These are phyloP conservation scores for Labeo catla DNA, from an alignment of 2,113 vertebrate genomes.

Conservation along the genomic window DNA sequence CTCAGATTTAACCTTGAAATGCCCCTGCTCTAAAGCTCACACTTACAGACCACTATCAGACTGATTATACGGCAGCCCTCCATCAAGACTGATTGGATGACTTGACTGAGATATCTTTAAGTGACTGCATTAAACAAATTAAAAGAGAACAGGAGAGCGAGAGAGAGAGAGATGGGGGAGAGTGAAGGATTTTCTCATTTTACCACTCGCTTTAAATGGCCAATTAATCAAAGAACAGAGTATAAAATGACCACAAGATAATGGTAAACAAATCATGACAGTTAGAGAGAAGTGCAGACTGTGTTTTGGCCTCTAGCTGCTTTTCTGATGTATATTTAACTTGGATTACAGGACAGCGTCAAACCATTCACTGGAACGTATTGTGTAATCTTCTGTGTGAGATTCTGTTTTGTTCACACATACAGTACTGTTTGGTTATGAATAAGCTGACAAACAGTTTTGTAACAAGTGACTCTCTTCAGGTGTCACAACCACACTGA, in stretches of 20 bases:
- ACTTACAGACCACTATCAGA: constrained; percentile 21
- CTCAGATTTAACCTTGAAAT: constrained; percentile 30
- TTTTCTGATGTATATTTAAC: background rate
- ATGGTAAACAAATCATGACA: constrained; percentile 21
- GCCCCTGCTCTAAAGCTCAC: constrained; percentile 23
- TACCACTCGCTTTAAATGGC: constrained; percentile 31
- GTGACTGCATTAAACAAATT: constrained; percentile 47
- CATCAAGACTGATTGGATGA: constrained; percentile 42
- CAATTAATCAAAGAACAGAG: constrained; percentile 9
- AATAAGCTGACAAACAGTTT: background rate
- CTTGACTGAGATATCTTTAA: constrained; percentile 32
- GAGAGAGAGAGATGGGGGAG: background rate
- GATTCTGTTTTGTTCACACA: background rate
- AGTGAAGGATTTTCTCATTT: constrained; percentile 14
- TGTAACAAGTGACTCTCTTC: background rate
- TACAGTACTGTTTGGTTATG: background rate
- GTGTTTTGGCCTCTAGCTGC: background rate
- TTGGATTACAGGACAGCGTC: background rate
- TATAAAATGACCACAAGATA: constrained; percentile 31
- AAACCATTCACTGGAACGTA: background rate
- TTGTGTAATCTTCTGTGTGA: background rate
- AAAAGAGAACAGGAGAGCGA: background rate
- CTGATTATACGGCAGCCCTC: constrained; percentile 12
- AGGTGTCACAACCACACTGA: background rate
- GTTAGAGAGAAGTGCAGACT: background rate